Evolutionary conservation across 2,797 vertebrate species (phyloP).

Genomic region (Peromyscus eremicus): DNA sequence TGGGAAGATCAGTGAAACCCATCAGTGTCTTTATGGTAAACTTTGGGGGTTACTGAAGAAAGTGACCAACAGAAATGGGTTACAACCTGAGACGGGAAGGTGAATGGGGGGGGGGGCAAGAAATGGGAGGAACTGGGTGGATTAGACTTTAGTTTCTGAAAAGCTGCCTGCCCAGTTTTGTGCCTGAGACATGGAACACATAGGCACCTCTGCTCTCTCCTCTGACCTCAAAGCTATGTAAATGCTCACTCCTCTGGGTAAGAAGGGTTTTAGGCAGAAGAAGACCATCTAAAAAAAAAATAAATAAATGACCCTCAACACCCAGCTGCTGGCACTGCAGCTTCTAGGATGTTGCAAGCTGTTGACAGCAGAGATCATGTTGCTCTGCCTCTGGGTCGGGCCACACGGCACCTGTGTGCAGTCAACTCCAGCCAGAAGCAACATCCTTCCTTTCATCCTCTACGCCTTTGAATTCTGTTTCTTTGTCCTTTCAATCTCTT

Average conservation of each 20-base stretch:
- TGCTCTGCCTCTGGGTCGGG: not conserved
- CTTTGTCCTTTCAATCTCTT: not conserved
- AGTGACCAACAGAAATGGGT: not conserved
- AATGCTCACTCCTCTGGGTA: not conserved
- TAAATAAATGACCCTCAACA: not conserved
- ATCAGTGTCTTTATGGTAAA: constrained; percentile 46
- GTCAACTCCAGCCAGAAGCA: not conserved
- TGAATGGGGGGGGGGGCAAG: not conserved
- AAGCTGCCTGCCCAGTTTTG: not conserved
- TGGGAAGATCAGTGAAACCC: constrained; percentile 60
- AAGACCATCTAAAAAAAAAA: not conserved
- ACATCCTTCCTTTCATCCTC: not conserved
- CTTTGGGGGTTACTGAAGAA: not conserved
- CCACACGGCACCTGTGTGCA: not conserved
- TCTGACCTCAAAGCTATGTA: not conserved
- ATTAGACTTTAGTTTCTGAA: constrained; percentile 33
- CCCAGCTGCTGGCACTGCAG: not conserved
- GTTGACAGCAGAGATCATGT: not conserved
- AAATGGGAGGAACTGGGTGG: not conserved
- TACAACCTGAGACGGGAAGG: not conserved
- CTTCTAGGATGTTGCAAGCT: not conserved
- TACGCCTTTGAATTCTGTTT: constrained; percentile 20
- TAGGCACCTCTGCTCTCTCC: not conserved
- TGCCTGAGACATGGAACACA: not conserved
- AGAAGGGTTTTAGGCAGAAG: not conserved